Evolutionary conservation across 2,797 vertebrate species (phyloP).

Genomic region (Tragopan temminckii): DNA sequence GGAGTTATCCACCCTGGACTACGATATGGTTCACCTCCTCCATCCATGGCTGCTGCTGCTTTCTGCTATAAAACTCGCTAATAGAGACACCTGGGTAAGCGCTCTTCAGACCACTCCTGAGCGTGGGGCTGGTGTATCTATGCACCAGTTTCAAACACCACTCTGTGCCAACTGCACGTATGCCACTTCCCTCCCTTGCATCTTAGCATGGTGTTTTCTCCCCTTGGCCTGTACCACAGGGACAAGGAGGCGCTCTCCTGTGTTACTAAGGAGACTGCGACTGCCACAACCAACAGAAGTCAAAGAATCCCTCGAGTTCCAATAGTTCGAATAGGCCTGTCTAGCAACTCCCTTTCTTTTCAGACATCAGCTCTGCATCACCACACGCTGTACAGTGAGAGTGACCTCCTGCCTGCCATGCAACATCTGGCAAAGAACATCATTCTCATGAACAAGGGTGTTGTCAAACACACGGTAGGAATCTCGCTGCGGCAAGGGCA

Average conservation of each 20-base stretch:
- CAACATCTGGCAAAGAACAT: conserved; percentile 91
- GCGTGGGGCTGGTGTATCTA: neutral
- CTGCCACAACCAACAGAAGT: neutral
- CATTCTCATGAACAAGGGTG: conserved; percentile 82
- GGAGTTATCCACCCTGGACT: conserved; percentile 89
- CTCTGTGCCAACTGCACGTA: neutral
- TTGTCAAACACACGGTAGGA: conserved; percentile 86
- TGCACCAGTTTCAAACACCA: neutral
- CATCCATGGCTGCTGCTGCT: conserved; percentile 88
- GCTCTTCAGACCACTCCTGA: neutral
- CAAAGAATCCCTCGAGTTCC: rapidly evolving
- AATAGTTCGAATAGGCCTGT: neutral
- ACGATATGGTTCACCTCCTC: conserved; percentile 88
- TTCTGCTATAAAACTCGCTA: conserved; percentile 85
- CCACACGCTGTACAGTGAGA: conserved; percentile 85
- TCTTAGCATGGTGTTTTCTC: neutral
- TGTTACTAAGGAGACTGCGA: neutral
- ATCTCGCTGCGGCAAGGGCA: rapidly evolving
- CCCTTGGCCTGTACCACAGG: neutral
- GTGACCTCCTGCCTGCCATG: conserved; percentile 85
- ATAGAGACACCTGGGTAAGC: conserved; percentile 87
- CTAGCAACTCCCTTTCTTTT: neutral
- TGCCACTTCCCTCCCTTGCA: neutral
- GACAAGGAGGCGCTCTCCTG: neutral
- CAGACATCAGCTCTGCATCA: conserved; percentile 85